A percentile compares a stretch with the other conserved stretches of the same genome.
These are phyloP conservation scores for Chrysochloris asiatica DNA, from an alignment of 2,113 vertebrate genomes.

Conservation along the genomic window DNA sequence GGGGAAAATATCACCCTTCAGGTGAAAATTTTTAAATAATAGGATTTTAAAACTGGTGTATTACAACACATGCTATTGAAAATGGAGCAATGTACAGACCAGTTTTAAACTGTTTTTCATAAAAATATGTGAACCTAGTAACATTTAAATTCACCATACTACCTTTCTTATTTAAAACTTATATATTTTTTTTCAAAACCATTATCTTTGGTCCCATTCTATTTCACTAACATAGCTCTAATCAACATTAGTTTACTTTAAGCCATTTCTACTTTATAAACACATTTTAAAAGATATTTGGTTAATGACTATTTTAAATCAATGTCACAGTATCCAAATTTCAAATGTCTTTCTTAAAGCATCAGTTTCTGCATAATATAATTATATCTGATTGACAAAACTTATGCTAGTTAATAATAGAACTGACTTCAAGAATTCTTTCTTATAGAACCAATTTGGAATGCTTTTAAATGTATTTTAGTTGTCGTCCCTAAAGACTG, in stretches of 20 bases:
- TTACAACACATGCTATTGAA: conserved; percentile 26
- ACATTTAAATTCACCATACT: conserved; percentile 26
- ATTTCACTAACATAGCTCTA: conserved; percentile 54
- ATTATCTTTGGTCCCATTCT: conserved; percentile 37
- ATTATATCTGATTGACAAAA: conserved; percentile 78
- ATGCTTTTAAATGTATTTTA: conserved; percentile 69
- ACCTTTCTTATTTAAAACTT: background rate
- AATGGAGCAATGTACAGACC: conserved; percentile 28
- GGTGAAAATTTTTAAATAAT: background rate
- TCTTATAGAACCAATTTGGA: conserved; percentile 80
- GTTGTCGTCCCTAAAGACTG: conserved; percentile 75
- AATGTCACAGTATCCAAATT: conserved; percentile 74
- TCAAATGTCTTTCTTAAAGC: conserved; percentile 74
- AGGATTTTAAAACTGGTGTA: conserved; percentile 25
- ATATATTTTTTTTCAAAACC: conserved; percentile 1
- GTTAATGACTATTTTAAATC: conserved; percentile 70
- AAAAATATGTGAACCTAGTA: conserved; percentile 37
- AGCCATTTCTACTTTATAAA: conserved; percentile 17
- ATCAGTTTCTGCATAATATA: conserved; percentile 69
- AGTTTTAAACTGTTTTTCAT: conserved; percentile 49
- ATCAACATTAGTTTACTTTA: conserved; percentile 58
- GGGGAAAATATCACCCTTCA: background rate
- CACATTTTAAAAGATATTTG: conserved; percentile 72
- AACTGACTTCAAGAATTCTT: conserved; percentile 79
- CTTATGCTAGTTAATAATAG: conserved; percentile 79